Base-by-base conservation (phyloP, 1,140 invertebrate genomes). In the Vollenhovia emeryi region DNA sequence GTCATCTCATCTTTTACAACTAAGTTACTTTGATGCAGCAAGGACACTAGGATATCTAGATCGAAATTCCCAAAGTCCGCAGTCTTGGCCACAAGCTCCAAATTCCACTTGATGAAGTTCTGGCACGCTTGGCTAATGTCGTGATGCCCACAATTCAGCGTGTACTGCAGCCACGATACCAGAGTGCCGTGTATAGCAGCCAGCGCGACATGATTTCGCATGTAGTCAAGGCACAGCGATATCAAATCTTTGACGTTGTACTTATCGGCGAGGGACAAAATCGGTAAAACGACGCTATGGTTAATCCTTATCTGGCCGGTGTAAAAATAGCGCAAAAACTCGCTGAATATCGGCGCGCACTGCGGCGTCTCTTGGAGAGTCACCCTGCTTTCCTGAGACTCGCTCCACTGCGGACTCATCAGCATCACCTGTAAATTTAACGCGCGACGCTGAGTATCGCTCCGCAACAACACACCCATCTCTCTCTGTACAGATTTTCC, bases 211-310 rank as follows among this genome's bases (percentile, higher is more conserved):
- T 99, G 98, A 89, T 97, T 96, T 79, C 96, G 96, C 98, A 99
- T 99, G 92, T 98, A 99, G 66, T 97, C 96, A 36, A 98, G 95
- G 92, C 98, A 99, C 18, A 98, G 94, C 5, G 96, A 95, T 83
- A 98, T 97, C 88, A 99, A 95, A 95, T 99, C 98, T 95, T 97
- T 97, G 6, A 99, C 97, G 95, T 99, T 98, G 94, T 99, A 99
- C 95, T 99, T 99, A 93, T 99, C 98, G 43, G 98, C 98, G 50
- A 99, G 94, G 6, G 97, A 97, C 40, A 99, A 95, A 85, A 99
- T 96, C 15, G 98, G 97, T 93, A 99, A 96, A 30, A 98, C 98
- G 75, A 97, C 97, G 50, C 96, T 95, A 90, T 98, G 96, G 43
- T 97, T 98, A 86, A 99, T 97, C 89, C 97, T 96, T 87, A 99